phyloP scores from a whole-genome alignment of 2,797 vertebrate genomes.

The Hydrolagus colliei region DNA sequence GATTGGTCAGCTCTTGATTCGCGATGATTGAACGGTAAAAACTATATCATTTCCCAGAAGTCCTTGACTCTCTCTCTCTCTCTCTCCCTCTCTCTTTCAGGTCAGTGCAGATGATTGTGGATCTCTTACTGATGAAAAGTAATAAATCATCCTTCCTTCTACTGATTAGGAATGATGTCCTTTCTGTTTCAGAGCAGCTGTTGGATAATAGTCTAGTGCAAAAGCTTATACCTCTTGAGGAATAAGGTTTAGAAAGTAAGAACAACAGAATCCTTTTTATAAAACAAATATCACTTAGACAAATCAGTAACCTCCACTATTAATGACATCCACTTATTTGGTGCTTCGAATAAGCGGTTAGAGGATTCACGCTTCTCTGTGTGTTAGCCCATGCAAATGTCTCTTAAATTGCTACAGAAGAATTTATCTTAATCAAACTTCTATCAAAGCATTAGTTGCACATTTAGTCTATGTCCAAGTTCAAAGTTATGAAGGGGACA shows the following conservation, averaged over 20 bases:
- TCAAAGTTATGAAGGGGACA: neutral
- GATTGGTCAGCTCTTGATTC: conserved; percentile 45
- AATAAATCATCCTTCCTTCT: conserved; percentile 47
- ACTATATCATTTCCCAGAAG: conserved; percentile 46
- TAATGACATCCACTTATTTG: neutral
- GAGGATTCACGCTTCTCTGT: neutral
- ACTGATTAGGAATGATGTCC: conserved; percentile 43
- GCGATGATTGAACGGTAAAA: conserved; percentile 44
- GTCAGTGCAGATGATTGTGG: conserved; percentile 47
- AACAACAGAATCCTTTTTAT: neutral
- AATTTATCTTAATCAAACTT: neutral
- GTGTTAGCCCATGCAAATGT: neutral
- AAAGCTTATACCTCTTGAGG: conserved; percentile 22
- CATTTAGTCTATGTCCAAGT: neutral
- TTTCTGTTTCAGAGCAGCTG: conserved; percentile 43
- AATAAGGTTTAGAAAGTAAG: neutral
- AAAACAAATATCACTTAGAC: neutral
- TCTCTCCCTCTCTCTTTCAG: conserved; percentile 36
- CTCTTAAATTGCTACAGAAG: neutral
- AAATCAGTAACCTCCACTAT: neutral
- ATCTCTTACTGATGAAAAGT: conserved; percentile 48
- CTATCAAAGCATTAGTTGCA: neutral
- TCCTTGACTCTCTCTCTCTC: conserved; percentile 42
- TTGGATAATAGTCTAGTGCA: conserved; percentile 29
- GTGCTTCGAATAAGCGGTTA: neutral